phyloP scores from a whole-genome alignment of 2,797 vertebrate genomes.

The Falco biarmicus region DNA sequence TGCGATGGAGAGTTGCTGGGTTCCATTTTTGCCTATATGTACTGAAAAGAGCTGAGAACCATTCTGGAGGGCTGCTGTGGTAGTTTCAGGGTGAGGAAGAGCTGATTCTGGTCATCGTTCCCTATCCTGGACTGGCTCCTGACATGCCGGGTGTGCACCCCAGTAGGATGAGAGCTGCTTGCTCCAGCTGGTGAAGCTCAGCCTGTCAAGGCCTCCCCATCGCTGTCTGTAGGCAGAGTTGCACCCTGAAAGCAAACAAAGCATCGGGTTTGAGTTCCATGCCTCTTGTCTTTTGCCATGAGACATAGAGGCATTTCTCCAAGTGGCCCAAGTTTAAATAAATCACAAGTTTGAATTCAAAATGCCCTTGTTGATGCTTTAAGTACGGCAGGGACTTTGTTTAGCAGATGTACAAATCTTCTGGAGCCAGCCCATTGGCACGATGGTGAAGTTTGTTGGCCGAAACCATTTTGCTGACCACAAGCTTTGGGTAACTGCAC shows the following conservation, averaged over 20 bases:
- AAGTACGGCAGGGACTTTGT: not conserved
- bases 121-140: not conserved
- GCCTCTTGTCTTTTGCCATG: not conserved
- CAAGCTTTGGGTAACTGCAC: not conserved
- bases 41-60: not conserved
- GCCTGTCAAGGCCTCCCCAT: not conserved
- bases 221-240: rapidly evolving
- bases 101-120: not conserved
- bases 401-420: not conserved
- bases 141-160: not conserved
- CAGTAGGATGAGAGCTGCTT: not conserved
- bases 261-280: not conserved
- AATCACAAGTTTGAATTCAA: not conserved
- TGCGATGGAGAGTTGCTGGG: not conserved
- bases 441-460: not conserved
- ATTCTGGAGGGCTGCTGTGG: not conserved
- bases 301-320: not conserved
- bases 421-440: not conserved
- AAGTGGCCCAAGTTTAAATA: not conserved
- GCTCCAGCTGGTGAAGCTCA: not conserved
- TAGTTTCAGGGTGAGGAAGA: not conserved
- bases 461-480: not conserved
- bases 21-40: rapidly evolving
- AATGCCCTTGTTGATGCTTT: not conserved
- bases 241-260: not conserved